Evolutionary conservation across 2,888 invertebrate genomes (phyloP), one percentile per base, ranked within the genome.

Genomic region (Drosophila fulvimacula): DNA sequence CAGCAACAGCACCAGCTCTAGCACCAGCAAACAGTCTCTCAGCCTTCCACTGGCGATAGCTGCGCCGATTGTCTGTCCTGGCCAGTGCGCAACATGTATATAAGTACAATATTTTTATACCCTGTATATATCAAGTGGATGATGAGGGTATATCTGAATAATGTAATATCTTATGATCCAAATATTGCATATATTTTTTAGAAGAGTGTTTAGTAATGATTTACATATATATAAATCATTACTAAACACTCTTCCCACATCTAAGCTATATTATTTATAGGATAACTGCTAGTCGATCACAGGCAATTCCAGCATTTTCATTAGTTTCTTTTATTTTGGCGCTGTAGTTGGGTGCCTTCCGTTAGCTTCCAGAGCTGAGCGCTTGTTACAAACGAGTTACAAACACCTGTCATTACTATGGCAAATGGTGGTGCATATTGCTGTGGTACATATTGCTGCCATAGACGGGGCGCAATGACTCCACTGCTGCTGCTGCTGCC

Each of bases 401-500:
- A 89, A 89, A 86, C 89, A 89, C 89, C 89, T 90, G 90, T 90
- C 89, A 89, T 89, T 90, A 88, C 79, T 76, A 64, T 79, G 76
- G 82, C 85, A 82, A 84, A 84, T 76, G 83, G 73, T 72, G 77
- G 69, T 79, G 81, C 71, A 71, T 73, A 68, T 74, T 71, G 71
- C 70, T 41, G 56, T 56, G 56, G 55, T 61, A 55, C 61, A 69
- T 69, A 63, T 72, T 72, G 69, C 71, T 42, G 57, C 36, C 24
- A 44, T 21, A 24, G 44, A 44, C 44, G 24, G 24, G 57, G 46
- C 38, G 61, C 61, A 69, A 64, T 73, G 67, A 65, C 70, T 44
- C 46, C 34, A 44, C 32, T 61, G 68, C 60, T 58, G 38, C 46
- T 42, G 53, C 32, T 61, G 68, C 60, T 58, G 38, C 46, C 64